phyloP scores from a whole-genome alignment of 2,888 invertebrate genomes.

The Ryuthela nishihirai region DNA sequence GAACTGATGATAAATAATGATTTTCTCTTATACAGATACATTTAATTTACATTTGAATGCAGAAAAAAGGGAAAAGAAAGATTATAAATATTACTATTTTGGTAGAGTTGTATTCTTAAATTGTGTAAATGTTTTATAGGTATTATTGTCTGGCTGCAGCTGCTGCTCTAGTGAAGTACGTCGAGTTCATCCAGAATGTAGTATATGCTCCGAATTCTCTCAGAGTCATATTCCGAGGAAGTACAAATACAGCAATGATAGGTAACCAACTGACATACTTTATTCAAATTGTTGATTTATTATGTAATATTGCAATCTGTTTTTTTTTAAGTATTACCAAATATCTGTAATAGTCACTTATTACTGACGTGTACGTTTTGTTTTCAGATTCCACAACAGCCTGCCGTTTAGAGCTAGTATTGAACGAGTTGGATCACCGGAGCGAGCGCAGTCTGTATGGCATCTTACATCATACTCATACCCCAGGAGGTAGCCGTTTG shows the following conservation, averaged over 20 bases:
- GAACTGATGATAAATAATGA: too few species aligned
- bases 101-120: not conserved
- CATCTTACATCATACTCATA: constrained; percentile 65
- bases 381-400: constrained; percentile 73
- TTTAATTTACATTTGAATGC: too few species aligned
- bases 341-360: not conserved
- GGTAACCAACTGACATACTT: constrained; percentile 57
- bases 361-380: not conserved
- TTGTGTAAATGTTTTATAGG: constrained; percentile 53
- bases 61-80: too few species aligned
- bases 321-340: not conserved
- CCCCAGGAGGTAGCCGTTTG: constrained; percentile 63
- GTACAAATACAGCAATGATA: constrained; percentile 75
- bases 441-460: constrained; percentile 60
- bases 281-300: not conserved
- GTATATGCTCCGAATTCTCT: constrained; percentile 71
- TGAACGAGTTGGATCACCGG: constrained; percentile 49
- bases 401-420: constrained; percentile 61
- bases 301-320: not conserved
- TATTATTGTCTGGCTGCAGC: constrained; percentile 81
- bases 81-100: too few species aligned
- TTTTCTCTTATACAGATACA: too few species aligned
- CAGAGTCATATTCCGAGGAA: constrained; percentile 74
- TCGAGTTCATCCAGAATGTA: constrained; percentile 72
- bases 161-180: constrained; percentile 78